Percentiles rank a stretch among this genome's conserved stretches.
These are phyloP conservation scores for Drosophila equinoxialis DNA, from an alignment of 1,140 invertebrate species.

Conservation along the genomic window DNA sequence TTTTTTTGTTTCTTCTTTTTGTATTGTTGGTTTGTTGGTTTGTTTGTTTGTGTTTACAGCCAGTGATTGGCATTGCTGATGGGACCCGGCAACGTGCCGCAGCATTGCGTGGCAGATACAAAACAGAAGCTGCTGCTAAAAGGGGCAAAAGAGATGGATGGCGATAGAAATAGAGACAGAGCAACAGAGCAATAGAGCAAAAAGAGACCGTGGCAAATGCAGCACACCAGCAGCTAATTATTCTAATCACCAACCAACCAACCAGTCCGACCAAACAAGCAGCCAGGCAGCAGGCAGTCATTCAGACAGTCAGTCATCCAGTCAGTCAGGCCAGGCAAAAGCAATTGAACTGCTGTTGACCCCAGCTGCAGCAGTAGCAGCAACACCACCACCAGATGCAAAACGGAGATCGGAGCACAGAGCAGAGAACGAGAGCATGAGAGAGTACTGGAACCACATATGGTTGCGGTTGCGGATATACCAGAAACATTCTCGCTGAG, in stretches of 20 bases:
- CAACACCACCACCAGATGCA: conserved; percentile 18
- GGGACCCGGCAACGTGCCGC: conserved; percentile 53
- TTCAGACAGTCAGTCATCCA: conserved; percentile 10
- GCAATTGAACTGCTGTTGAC: conserved; percentile 76
- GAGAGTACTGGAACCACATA: conserved; percentile 34
- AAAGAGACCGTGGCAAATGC: conserved; percentile 3
- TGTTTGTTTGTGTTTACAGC: conserved; percentile 42
- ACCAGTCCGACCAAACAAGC: not conserved
- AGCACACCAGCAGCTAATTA: conserved; percentile 56
- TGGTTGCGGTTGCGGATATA: conserved; percentile 31
- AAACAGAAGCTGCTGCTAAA: conserved; percentile 25
- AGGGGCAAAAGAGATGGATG: conserved; percentile 9
- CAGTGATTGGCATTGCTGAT: conserved; percentile 54
- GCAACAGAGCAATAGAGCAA: not conserved
- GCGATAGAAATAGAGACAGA: not conserved
- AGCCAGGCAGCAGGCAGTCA: not conserved
- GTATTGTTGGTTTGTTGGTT: conserved; percentile 25
- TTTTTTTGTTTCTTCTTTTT: conserved; percentile 36
- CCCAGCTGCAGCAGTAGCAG: conserved; percentile 19
- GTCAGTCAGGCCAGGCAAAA: conserved; percentile 22
- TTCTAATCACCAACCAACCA: conserved; percentile 53
- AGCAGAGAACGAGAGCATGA: not conserved
- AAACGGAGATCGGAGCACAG: conserved; percentile 8
- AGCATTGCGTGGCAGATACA: conserved; percentile 51
- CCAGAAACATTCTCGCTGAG: conserved; percentile 28